These are phyloP conservation scores for Drosophila sp. DNA, from an alignment of 1,140 invertebrate species.

Conservation along the genomic window DNA sequence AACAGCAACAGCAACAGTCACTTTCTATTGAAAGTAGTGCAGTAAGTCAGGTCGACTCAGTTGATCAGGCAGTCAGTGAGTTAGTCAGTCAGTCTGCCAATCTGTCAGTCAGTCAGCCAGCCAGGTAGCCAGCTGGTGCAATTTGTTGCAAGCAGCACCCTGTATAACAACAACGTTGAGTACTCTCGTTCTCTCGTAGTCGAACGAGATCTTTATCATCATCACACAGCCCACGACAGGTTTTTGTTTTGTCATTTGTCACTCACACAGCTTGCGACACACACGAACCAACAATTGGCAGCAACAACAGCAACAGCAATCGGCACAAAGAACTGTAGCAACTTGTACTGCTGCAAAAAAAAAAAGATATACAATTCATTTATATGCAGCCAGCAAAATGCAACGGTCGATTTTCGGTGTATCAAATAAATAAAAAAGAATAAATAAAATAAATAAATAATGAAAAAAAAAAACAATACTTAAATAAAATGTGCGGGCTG, in stretches of 20 bases:
- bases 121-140: slow-evolving; percentile 62
- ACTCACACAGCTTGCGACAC: slow-evolving; percentile 83
- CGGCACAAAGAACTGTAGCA: slow-evolving; percentile 76
- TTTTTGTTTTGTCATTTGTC: slow-evolving; percentile 84
- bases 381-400: slow-evolving; percentile 82
- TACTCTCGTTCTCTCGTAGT: slow-evolving; percentile 13
- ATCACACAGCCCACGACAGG: slow-evolving; percentile 80
- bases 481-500: slow-evolving; percentile 80
- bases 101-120: slow-evolving; percentile 22
- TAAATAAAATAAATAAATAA: too few species aligned
- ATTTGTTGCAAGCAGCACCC: slow-evolving; percentile 73
- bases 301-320: slow-evolving; percentile 45
- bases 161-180: slow-evolving; percentile 54
- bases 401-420: slow-evolving; percentile 73
- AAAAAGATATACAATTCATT: slow-evolving; percentile 71
- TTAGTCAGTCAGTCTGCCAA: slow-evolving; percentile 38
- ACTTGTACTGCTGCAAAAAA: slow-evolving; percentile 69
- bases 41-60: slow-evolving; percentile 65
- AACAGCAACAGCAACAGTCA: slow-evolving; percentile 20
- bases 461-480: slow-evolving; percentile 63
- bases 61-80: slow-evolving; percentile 34
- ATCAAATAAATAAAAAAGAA: slow-evolving; percentile 71
- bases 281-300: slow-evolving; percentile 54
- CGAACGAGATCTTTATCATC: slow-evolving; percentile 81
- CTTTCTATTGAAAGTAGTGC: slow-evolving; percentile 75